These are phyloP conservation scores for Neotoma lepida DNA, from an alignment of 2,113 vertebrate genomes.

Conservation along the genomic window DNA sequence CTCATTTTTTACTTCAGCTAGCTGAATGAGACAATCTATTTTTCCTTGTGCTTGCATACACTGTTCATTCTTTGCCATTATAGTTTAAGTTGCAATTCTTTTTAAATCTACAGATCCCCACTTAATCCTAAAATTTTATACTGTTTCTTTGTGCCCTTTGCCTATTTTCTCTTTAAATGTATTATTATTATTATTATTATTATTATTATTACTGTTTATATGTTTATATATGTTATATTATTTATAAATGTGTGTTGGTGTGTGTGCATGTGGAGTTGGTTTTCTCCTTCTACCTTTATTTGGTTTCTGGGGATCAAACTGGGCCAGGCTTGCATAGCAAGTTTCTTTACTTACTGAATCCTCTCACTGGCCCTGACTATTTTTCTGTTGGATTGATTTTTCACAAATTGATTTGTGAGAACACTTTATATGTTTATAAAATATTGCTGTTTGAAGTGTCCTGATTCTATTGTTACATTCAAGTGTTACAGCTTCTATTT, in stretches of 20 bases:
- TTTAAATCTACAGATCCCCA: not conserved
- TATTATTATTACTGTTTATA: not conserved
- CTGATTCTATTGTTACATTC: not conserved
- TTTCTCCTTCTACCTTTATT: not conserved
- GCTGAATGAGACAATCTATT: not conserved
- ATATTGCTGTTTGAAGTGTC: not conserved
- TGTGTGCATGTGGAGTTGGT: not conserved
- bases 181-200: not conserved
- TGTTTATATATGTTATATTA: no score
- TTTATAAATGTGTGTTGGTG: not conserved
- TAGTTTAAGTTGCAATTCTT: conserved; percentile 3
- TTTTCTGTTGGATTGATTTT: not conserved
- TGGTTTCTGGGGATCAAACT: not conserved
- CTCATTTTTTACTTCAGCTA: not conserved
- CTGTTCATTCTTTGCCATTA: not conserved
- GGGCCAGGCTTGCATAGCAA: not conserved
- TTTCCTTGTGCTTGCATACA: not conserved
- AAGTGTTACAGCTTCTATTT: conserved; percentile 45
- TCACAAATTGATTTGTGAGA: not conserved
- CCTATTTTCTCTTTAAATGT: not conserved
- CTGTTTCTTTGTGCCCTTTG: not conserved
- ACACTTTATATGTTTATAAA: conserved; percentile 14
- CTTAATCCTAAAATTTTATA: not conserved
- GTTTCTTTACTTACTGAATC: not conserved
- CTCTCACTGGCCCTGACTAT: not conserved